Base-by-base conservation (phyloP, 23 tunicate genomes). In the Ciona savignyi region DNA sequence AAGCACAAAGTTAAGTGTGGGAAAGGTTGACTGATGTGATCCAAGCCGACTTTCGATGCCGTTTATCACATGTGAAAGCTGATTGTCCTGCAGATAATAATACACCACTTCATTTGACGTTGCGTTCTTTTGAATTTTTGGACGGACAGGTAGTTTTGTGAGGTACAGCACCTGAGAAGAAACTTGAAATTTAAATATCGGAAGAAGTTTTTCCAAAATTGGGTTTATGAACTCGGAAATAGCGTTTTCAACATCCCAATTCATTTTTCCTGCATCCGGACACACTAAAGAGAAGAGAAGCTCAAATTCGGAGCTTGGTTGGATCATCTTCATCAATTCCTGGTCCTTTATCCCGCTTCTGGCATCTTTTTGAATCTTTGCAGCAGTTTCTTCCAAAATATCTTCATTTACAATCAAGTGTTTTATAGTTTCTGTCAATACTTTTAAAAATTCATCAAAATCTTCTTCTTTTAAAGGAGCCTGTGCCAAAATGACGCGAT, bases 1-100 rank as follows among this genome's bases (percentile, higher is more conserved):
- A 33, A 91, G 74, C 35, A 88, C 97, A 78, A 91, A 91, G 65
- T 85, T 91, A n/a, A 91, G 66, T 6, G 97, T 91, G 0, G 97
- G 91, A 76, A 78, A 66, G 0, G 86, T 32, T n/a, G 97, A 76
- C 35, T 76, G 29, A 63, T 91, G 86, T 27, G 97, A 83, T 11
- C 91, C 97, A 20, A 91, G 34, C 32, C 90, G 72, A 4, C 86
- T 71, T 85, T 91, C 97, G 0, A 91, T 80, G 21, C 83, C 77
- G 72, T 91, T 91, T 21, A 91, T 74, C 22, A 85, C 83, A 76
- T 75, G 81, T 22, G 97, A 84, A 26, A 91, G 68, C 31, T 91
- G 86, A 29, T 80, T 32, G 24, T 72, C 70, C 2, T 70, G 77
- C 1, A 88, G 23, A 51, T 72, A 84, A 25, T 30, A 33, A 3